Base-by-base conservation (phyloP, 2,797 vertebrate genomes). In the Phrynocephalus guinanensis region DNA sequence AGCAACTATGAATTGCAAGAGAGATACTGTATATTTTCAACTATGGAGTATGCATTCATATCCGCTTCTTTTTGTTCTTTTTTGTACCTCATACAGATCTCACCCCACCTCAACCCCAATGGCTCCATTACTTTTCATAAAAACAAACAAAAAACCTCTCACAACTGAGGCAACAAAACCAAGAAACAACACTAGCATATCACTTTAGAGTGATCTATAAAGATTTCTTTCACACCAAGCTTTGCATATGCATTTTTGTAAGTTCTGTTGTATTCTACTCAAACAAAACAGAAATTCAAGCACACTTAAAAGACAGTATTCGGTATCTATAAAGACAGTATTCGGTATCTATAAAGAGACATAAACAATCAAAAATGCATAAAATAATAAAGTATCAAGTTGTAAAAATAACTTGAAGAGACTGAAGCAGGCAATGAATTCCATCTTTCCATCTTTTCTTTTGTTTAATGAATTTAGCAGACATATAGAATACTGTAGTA, bases 201-300 rank as follows among this genome's bases (percentile, higher is more conserved):
- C 90, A 89, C 26, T 85, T 80, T 48, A 67, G 16, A 78, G 44
- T 76, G 66, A 85, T 77, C 28, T 67, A 77, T 88, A 87, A 91
- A 89, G 30, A 68, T 48, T 76, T 93, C 89, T 91, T 93, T 84
- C 83, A 93, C 94, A 86, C 38, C n/a, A 89, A 24, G 2, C 80
- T 75, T 92, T 85, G 28, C 82, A 86, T 79, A 88, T 90, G 91
- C 90, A 79, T 7, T 93, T 92, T 87, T 6, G 50, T 78, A 52
- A 78, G 50, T 56, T 56, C 13, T 56, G 52, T 56, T 13, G 13
- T 56, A 56, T 56, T 56, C 52, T 56, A 56, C 52, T 56, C 52
- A 56, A 56, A 56, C 13, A 13, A 56, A 56, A 56, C 52, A 56
- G 52, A 56, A 56, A 56, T 56, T 15, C 9, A 15, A 56, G 9